Percentiles rank a stretch among this genome's conserved stretches.
Conservation (phyloP, 2,797 vertebrate genomes). For the Paratrypauchen microcephalus region DNA sequence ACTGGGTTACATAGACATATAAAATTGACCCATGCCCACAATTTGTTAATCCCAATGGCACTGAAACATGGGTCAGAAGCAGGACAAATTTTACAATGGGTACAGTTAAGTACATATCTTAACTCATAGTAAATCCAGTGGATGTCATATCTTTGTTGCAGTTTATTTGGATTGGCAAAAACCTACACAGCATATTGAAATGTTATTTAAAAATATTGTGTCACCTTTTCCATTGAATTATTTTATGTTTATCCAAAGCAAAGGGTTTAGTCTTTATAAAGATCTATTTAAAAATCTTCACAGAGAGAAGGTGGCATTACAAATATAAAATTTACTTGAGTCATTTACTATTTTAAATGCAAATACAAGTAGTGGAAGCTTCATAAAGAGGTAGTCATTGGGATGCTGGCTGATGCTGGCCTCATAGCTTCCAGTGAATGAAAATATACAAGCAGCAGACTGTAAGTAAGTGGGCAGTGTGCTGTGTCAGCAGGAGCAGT, state of each 20-base stretch:
- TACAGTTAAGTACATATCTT: not conserved
- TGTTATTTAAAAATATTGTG: no score
- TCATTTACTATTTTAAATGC: no score
- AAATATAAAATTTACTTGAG: no score
- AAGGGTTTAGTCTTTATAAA: no score
- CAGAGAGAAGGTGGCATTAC: no score
- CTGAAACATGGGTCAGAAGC: not conserved
- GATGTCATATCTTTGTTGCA: no score
- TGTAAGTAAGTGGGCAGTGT: constrained; percentile 41
- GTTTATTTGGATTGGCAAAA: not conserved
- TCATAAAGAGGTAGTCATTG: constrained; percentile 21
- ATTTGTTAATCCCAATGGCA: not conserved
- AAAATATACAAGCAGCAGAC: constrained; percentile 10
- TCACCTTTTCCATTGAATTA: no score
- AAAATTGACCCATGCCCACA: not conserved
- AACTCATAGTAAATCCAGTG: no score
- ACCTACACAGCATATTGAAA: no score
- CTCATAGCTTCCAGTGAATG: constrained; percentile 54
- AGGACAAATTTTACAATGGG: not conserved
- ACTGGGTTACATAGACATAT: no score
- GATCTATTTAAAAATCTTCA: no score
- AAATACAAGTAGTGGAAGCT: constrained; percentile 22
- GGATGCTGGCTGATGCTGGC: constrained; percentile 31
- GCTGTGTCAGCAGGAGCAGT: constrained; percentile 59
- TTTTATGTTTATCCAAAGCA: no score